Base-by-base conservation (phyloP, 2,797 vertebrate genomes). In the Sarcophilus harrisii region DNA sequence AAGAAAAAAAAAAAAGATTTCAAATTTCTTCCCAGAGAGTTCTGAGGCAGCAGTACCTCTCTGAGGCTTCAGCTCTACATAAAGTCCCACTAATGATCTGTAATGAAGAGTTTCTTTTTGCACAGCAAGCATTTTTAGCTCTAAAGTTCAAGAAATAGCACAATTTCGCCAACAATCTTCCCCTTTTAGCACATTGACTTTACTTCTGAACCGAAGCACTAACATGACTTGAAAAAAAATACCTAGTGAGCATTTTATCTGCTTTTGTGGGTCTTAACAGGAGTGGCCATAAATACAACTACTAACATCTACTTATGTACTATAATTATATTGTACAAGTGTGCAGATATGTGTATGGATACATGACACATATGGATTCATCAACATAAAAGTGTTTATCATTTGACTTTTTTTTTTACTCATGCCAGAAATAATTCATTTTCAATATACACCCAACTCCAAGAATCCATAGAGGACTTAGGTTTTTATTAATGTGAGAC, bases 71-170 rank as follows among this genome's bases (percentile, higher is more conserved):
- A 96, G 97, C 95, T 97, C 96, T 98, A 97, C 38, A 90, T 98
- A 98, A 98, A 98, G 95, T 97, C 93, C 95, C 98, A 95, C 96
- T 98, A 98, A 98, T 98, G 98, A 98, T 98, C 97, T 98, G 90
- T 98, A 98, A 98, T 97, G 98, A 98, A 98, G 95, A 96, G 60
- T 97, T 97, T 97, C 95, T 98, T 98, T 98, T 98, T 98, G 98
- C 97, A 98, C 94, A 98, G 96, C 90, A 66, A 98, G 98, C 97
- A 98, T 97, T 98, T 98, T 98, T 87, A 97, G 4, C 96, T 97
- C 96, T 97, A 97, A 98, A 98, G 89, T 98, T 98, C 96, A 98
- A 98, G 97, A 98, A 98, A 98, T 94, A 98, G 96, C 94, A 97
- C 95, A 96, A 66, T 97, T 98, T 98, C 98, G 89, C 95, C 96